Evolutionary conservation across 2,888 invertebrate species (phyloP).

Genomic region (Drosophila pseudotalamancana): DNA sequence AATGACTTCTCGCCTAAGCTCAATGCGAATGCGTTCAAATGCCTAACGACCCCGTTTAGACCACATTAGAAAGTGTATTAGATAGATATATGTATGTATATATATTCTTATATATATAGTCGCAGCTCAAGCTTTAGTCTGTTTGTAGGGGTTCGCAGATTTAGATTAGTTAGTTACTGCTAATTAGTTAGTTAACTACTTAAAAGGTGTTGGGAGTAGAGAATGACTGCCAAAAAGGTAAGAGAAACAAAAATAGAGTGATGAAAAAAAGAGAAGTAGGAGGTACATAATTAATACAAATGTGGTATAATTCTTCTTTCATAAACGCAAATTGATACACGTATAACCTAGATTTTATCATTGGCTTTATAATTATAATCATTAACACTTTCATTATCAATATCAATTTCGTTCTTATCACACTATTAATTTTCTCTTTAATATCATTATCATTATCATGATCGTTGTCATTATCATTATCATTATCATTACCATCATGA

Average conservation of each 20-base stretch:
- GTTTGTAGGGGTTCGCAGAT: too few relatives aligned
- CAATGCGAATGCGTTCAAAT: conserved; percentile 23
- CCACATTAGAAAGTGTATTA: conserved; percentile 69
- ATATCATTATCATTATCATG: not conserved
- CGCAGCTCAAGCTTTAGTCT: conserved; percentile 6
- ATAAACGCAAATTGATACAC: too few relatives aligned
- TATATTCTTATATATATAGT: conserved; percentile 6
- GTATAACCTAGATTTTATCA: too few relatives aligned
- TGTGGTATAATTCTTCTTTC: not conserved
- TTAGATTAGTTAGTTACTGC: too few relatives aligned
- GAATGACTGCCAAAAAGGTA: not conserved
- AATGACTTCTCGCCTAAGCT: conserved; percentile 20
- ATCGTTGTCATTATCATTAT: not conserved
- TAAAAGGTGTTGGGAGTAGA: not conserved
- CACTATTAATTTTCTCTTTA: not conserved
- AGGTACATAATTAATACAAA: not conserved
- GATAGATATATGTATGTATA: not conserved
- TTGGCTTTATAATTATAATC: not conserved
- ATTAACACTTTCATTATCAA: not conserved
- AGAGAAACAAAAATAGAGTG: not conserved
- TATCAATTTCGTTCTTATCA: too few relatives aligned
- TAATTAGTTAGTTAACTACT: conserved; percentile 51
- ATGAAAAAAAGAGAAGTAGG: not conserved
- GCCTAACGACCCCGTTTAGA: conserved; percentile 47
- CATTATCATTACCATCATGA: not conserved